Percentiles rank a stretch among this genome's conserved stretches.
Conservation (phyloP, 2,888 invertebrate species). For the Disparrhopalites patrizii region DNA sequence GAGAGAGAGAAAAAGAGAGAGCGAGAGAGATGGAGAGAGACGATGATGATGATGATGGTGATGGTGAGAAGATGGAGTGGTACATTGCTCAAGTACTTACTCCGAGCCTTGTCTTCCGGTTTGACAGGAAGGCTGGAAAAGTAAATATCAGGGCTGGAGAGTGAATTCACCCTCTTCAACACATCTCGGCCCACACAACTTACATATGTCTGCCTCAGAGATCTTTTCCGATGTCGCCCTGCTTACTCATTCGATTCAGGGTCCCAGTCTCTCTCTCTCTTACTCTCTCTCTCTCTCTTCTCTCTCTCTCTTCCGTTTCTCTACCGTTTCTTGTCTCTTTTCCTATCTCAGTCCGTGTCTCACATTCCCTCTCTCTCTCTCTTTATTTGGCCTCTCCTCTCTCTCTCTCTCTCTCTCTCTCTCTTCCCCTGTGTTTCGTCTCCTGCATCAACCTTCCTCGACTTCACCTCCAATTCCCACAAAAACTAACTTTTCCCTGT, state of each 20-base stretch:
- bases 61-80: constrained; percentile 10
- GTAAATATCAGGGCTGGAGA: constrained; percentile 33
- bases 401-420: background rate
- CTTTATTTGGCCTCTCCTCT: background rate
- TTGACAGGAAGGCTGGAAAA: constrained; percentile 37
- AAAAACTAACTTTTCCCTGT: constrained; percentile 24
- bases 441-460: too few relatives aligned
- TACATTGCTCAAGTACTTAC: constrained; percentile 33
- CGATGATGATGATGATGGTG: constrained; percentile 15
- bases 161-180: too few relatives aligned
- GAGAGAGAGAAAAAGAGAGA: background rate
- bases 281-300: too few relatives aligned
- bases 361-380: background rate
- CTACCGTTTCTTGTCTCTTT: too few relatives aligned
- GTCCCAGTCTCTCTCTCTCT: background rate
- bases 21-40: constrained; percentile 26
- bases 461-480: too few relatives aligned
- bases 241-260: constrained; percentile 8
- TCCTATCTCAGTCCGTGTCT: background rate
- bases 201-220: too few relatives aligned
- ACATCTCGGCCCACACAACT: too few relatives aligned
- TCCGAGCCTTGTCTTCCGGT: constrained; percentile 39
- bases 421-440: too few relatives aligned
- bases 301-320: too few relatives aligned
- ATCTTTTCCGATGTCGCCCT: constrained; percentile 1